phyloP scores from a whole-genome alignment of 2,888 invertebrate genomes.

The Eumerus sabulonum region DNA sequence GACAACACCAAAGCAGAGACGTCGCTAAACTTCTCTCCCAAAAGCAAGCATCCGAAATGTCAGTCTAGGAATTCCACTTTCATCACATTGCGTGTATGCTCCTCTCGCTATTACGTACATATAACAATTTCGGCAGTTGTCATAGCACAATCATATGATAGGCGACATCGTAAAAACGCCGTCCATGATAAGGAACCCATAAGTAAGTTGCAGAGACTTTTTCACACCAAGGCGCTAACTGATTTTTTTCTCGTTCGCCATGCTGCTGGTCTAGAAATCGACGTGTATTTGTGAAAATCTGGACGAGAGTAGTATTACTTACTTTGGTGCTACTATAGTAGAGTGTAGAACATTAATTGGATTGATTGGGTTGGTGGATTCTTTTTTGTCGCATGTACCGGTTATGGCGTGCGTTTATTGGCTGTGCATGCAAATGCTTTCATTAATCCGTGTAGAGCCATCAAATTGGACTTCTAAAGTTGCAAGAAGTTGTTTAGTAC shows the following conservation, averaged over 20 bases:
- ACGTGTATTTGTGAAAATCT: slow-evolving; percentile 10
- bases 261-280: no score
- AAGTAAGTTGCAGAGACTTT: slow-evolving; percentile 39
- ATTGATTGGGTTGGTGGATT: slow-evolving; percentile 37
- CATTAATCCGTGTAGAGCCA: slow-evolving; percentile 11
- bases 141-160: slow-evolving; percentile 55
- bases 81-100: not conserved
- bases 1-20: slow-evolving; percentile 53
- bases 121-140: slow-evolving; percentile 55
- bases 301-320: not conserved
- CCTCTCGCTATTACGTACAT: not conserved
- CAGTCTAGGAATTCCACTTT: slow-evolving; percentile 12
- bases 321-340: slow-evolving; percentile 3
- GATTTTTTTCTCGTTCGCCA: not conserved
- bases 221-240: not conserved
- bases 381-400: slow-evolving; percentile 51
- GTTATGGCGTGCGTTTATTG: slow-evolving; percentile 24
- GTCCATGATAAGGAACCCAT: slow-evolving; percentile 46
- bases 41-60: slow-evolving; percentile 42
- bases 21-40: slow-evolving; percentile 21
- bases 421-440: slow-evolving; percentile 33
- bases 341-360: slow-evolving; percentile 54
- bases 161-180: slow-evolving; percentile 32
- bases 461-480: no score
- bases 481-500: no score